Percentiles rank a stretch among this genome's conserved stretches.
Evolutionary conservation across 2,797 vertebrate genomes (phyloP).

Genomic region (Amblyraja radiata): DNA sequence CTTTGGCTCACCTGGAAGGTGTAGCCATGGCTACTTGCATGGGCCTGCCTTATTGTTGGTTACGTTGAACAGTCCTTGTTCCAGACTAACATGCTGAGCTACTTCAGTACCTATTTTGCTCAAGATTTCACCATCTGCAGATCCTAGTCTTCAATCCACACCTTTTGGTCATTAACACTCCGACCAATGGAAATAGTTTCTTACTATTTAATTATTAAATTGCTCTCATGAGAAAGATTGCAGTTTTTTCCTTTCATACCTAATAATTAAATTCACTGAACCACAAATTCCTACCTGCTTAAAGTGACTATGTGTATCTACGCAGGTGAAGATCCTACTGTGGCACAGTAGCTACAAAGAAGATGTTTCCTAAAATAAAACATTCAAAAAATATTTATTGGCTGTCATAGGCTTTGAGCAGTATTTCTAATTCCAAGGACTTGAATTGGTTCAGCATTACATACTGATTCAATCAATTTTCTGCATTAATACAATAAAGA

Average conservation of each 20-base stretch:
- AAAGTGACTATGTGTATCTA: neutral
- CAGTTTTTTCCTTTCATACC: neutral
- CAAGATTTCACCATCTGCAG: no score
- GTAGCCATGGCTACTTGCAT: no score
- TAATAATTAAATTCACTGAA: neutral
- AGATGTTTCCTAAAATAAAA: neutral
- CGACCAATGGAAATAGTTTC: neutral
- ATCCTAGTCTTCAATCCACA: no score
- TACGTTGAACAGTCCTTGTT: no score
- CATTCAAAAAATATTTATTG: neutral
- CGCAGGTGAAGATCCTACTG: neutral
- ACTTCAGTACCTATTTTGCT: no score
- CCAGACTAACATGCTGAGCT: no score
- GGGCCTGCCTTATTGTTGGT: no score
- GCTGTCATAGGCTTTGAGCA: no score
- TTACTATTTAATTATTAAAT: neutral
- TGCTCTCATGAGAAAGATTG: neutral
- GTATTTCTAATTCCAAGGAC: neutral
- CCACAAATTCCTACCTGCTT: neutral
- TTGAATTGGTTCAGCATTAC: neutral
- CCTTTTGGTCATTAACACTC: neutral
- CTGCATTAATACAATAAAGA: neutral
- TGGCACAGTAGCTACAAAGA: neutral
- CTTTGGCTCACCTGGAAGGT: no score
- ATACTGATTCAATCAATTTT: neutral